A percentile compares a stretch with the other conserved stretches of the same genome.
Evolutionary conservation across 2,113 vertebrate genomes (phyloP).

Genomic region (Salvelinus alpinus): DNA sequence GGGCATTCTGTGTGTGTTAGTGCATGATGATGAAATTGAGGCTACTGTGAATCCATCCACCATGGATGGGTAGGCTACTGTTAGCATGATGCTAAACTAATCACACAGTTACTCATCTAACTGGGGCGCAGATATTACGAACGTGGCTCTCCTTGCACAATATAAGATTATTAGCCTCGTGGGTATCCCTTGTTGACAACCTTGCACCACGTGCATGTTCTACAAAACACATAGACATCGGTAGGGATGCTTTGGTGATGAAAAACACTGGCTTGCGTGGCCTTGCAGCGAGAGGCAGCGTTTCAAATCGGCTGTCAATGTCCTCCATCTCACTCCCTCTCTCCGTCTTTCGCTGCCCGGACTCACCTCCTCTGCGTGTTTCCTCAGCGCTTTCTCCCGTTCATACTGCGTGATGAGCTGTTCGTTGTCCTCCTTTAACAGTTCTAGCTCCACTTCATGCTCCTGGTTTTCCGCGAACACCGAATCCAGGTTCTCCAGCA

Average conservation of each 20-base stretch:
- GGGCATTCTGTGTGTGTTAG: too few species aligned
- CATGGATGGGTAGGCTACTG: too few species aligned
- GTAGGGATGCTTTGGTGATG: background rate
- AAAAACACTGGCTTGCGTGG: background rate
- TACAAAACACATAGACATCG: background rate
- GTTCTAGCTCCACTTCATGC: slow-evolving; percentile 93
- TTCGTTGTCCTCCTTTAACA: slow-evolving; percentile 93
- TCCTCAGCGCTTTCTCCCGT: slow-evolving; percentile 90
- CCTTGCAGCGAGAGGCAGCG: background rate
- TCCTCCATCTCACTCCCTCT: background rate
- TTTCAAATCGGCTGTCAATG: background rate
- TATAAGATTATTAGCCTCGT: background rate
- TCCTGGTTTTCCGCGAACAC: slow-evolving; percentile 96
- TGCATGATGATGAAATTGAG: too few species aligned
- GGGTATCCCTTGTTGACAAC: slow-evolving; percentile 36
- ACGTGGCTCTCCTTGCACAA: too few species aligned
- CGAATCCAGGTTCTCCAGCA: slow-evolving; percentile 95
- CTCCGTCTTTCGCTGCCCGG: background rate
- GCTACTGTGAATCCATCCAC: too few species aligned
- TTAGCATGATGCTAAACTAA: too few species aligned
- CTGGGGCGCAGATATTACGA: too few species aligned
- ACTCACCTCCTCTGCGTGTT: slow-evolving; percentile 87
- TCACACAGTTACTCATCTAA: too few species aligned
- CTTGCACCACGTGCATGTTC: background rate
- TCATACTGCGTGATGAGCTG: slow-evolving; percentile 95